Conservation (phyloP, 2,797 vertebrate species). For the Hippocampus kuda region DNA sequence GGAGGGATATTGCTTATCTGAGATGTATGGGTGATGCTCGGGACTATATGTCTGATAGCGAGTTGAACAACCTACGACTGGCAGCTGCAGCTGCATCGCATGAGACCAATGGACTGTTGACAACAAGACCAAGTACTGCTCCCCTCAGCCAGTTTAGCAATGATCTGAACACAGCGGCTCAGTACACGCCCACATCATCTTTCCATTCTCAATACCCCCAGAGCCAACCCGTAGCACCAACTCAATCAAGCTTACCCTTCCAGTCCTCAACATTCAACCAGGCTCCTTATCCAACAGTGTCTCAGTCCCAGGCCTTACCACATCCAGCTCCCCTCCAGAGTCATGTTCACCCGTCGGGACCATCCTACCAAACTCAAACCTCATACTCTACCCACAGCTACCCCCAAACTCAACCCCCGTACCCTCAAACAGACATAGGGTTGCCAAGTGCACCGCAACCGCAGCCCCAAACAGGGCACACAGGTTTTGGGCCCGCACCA, state of each 20-base stretch:
- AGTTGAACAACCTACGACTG: slow-evolving; percentile 87
- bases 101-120: slow-evolving; percentile 67
- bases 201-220: slow-evolving; percentile 78
- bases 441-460: slow-evolving; percentile 59
- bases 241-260: slow-evolving; percentile 58
- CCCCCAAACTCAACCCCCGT: slow-evolving; percentile 68
- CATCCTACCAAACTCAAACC: slow-evolving; percentile 71
- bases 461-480: slow-evolving; percentile 70
- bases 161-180: slow-evolving; percentile 71
- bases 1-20: slow-evolving; percentile 84
- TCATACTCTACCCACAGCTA: slow-evolving; percentile 75
- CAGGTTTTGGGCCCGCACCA: slow-evolving; percentile 73
- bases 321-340: slow-evolving; percentile 78
- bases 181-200: slow-evolving; percentile 72
- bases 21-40: slow-evolving; percentile 83
- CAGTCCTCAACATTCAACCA: slow-evolving; percentile 69
- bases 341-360: slow-evolving; percentile 66
- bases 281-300: slow-evolving; percentile 72
- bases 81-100: slow-evolving; percentile 73
- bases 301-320: slow-evolving; percentile 74
- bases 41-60: slow-evolving; percentile 95
- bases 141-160: slow-evolving; percentile 76
- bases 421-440: slow-evolving; percentile 78
- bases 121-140: slow-evolving; percentile 67
- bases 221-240: slow-evolving; percentile 60